Percentiles rank a stretch among this genome's conserved stretches.
Conservation (phyloP, 2,797 vertebrate genomes). For the Pangasius macronema region DNA sequence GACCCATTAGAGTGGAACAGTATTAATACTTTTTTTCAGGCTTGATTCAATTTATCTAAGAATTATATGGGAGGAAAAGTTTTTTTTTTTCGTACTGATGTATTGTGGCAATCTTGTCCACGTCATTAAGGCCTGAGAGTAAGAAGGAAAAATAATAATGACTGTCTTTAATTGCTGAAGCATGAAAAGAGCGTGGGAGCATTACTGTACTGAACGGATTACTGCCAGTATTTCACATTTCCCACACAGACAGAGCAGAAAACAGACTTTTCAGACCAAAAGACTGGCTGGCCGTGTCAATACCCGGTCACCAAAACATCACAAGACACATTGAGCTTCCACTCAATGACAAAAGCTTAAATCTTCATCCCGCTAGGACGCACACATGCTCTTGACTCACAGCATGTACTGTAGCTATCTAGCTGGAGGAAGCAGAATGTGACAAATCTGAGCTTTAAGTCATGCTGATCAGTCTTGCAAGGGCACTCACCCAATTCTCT, state of each 20-base stretch:
- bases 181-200: neutral
- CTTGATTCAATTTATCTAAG: neutral
- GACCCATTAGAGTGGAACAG: neutral
- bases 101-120: neutral
- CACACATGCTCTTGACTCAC: constrained; percentile 16
- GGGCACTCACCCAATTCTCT: constrained; percentile 11
- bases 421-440: constrained; percentile 32
- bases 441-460: constrained; percentile 40
- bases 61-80: neutral
- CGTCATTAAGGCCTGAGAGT: neutral
- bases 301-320: constrained; percentile 4
- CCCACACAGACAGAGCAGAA: constrained; percentile 2
- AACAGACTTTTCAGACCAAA: neutral
- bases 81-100: neutral
- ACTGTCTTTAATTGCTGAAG: neutral
- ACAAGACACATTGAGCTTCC: constrained; percentile 8
- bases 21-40: neutral
- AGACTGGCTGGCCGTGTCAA: constrained; percentile 1
- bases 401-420: constrained; percentile 33
- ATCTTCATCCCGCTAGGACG: constrained; percentile 19
- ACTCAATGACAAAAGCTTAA: constrained; percentile 12
- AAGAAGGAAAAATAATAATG: neutral
- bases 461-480: constrained; percentile 37
- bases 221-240: neutral
- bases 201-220: neutral